phyloP scores from a whole-genome alignment of 2,888 invertebrate genomes.

The Hanleya hanleyi region DNA sequence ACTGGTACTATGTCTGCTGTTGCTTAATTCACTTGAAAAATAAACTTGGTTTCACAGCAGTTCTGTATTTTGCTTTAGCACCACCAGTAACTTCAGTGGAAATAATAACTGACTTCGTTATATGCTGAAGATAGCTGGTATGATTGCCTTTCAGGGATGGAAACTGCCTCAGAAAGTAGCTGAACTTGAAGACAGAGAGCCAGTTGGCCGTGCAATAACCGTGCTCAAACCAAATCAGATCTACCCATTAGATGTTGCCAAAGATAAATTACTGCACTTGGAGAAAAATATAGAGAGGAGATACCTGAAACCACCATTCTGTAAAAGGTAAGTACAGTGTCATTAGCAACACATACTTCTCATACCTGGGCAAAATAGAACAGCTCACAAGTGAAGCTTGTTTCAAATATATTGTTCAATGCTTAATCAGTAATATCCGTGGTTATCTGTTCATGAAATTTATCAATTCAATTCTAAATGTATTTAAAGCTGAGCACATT shows the following conservation, averaged over 20 bases:
- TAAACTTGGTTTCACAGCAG: neutral
- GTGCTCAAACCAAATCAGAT: constrained; percentile 68
- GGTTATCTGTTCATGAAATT: no score
- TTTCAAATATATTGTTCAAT: no score
- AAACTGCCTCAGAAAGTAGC: constrained; percentile 75
- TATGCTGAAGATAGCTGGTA: neutral
- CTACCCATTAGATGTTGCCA: constrained; percentile 78
- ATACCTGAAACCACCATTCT: constrained; percentile 94
- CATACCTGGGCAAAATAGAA: no score
- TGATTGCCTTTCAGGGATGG: constrained; percentile 78
- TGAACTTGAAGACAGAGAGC: constrained; percentile 50
- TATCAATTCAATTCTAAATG: no score
- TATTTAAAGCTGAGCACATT: no score
- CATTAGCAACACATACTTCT: no score
- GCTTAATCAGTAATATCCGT: no score
- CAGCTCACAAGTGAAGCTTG: no score
- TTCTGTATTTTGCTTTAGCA: neutral
- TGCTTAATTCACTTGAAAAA: no score
- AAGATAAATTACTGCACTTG: constrained; percentile 84
- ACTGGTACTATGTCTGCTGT: no score
- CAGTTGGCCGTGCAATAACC: constrained; percentile 44
- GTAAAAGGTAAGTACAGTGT: constrained; percentile 72
- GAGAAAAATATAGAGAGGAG: constrained; percentile 94
- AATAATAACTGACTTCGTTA: neutral
- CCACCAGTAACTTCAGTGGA: neutral